Percentiles rank a stretch among this genome's conserved stretches.
Evolutionary conservation across 2,888 invertebrate genomes (phyloP).

Genomic region (Scotopteryx bipunctaria): DNA sequence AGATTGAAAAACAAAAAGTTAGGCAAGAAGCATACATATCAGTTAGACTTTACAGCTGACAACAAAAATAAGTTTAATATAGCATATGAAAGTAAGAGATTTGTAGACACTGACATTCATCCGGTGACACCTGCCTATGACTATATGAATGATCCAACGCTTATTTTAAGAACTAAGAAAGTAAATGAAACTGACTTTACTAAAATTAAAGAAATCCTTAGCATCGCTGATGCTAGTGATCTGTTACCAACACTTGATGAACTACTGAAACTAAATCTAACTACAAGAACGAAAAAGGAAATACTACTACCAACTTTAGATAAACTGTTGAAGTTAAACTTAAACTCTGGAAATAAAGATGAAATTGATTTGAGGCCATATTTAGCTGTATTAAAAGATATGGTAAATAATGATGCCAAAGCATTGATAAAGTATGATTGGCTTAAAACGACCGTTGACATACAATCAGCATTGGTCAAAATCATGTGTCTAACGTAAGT

Average conservation of each 20-base stretch:
- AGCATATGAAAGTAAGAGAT: not conserved
- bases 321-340: conserved; percentile 20
- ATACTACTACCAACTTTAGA: conserved; percentile 30
- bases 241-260: conserved; percentile 31
- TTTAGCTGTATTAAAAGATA: conserved; percentile 53
- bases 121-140: not conserved
- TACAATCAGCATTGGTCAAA: conserved; percentile 56
- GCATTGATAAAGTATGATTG: conserved; percentile 59
- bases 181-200: conserved; percentile 28
- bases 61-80: too few species aligned
- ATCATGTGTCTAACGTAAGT: conserved; percentile 58
- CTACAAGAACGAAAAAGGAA: not conserved
- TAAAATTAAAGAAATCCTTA: conserved; percentile 31
- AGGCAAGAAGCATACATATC: too few species aligned
- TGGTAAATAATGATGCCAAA: conserved; percentile 48
- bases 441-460: conserved; percentile 60
- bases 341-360: conserved; percentile 1
- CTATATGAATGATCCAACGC: not conserved
- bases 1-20: not conserved
- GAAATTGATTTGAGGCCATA: conserved; percentile 39
- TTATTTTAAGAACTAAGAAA: not conserved
- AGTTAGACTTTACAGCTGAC: too few species aligned
- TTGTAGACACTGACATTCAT: conserved; percentile 2
- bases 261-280: conserved; percentile 12
- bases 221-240: conserved; percentile 28